Conservation (phyloP, 2,888 invertebrate species). For the Bruchidius siliquastri region DNA sequence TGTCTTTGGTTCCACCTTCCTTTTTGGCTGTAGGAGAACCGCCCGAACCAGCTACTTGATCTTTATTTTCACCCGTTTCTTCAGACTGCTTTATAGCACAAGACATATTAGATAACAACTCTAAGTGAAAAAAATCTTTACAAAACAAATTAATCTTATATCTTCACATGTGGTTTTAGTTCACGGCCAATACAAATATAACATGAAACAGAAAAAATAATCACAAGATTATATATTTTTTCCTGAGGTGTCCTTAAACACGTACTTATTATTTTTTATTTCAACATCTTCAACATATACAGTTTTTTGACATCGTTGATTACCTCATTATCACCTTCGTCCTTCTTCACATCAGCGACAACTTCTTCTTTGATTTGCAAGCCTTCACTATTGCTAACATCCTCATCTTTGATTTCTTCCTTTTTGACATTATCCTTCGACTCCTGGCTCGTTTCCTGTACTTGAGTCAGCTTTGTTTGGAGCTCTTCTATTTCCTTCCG, state of each 20-base stretch:
- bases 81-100: conserved; percentile 33
- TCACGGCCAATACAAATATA: no score
- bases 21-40: conserved; percentile 54
- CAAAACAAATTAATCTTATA: no score
- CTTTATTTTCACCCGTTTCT: conserved; percentile 46
- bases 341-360: conserved; percentile 40
- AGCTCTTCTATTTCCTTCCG: conserved; percentile 66
- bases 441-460: conserved; percentile 51
- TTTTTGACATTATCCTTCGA: conserved; percentile 54
- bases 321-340: conserved; percentile 47
- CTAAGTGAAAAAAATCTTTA: background rate
- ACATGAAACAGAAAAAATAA: no score
- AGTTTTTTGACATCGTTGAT: no score
- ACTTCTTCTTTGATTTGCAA: conserved; percentile 46
- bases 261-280: no score
- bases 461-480: conserved; percentile 54
- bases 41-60: conserved; percentile 40
- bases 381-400: conserved; percentile 38
- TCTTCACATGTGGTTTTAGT: no score
- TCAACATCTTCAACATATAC: no score
- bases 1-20: conserved; percentile 53
- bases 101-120: background rate
- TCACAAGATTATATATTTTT: no score
- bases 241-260: no score
- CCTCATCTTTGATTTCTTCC: conserved; percentile 46